phyloP scores from a whole-genome alignment of 2,888 invertebrate species.

The Meghimatium bilineatum region DNA sequence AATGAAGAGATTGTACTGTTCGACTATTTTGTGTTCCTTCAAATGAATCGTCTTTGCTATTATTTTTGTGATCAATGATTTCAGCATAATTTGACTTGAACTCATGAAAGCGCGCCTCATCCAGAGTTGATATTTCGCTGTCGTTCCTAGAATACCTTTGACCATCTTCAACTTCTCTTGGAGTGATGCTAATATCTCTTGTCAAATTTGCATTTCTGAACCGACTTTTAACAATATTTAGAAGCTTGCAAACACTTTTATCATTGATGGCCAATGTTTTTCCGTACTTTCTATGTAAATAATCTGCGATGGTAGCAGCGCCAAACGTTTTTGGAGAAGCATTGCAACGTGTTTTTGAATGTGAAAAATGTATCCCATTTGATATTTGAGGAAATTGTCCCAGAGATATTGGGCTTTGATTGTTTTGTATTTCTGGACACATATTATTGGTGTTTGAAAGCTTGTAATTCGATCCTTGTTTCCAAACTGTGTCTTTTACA shows the following conservation, averaged over 20 bases:
- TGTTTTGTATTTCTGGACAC: neutral
- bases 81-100: neutral
- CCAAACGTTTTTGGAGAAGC: neutral
- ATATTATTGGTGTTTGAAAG: neutral
- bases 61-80: neutral
- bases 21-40: neutral
- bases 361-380: neutral
- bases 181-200: neutral
- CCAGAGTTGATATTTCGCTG: neutral
- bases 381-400: neutral
- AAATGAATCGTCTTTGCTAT: neutral
- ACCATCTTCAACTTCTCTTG: neutral
- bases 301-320: neutral
- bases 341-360: neutral
- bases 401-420: neutral
- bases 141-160: neutral
- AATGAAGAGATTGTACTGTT: neutral
- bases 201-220: neutral
- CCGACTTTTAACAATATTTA: neutral
- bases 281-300: neutral
- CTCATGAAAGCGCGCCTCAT: neutral
- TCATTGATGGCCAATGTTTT: neutral
- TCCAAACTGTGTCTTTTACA: neutral
- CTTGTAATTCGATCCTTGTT: neutral
- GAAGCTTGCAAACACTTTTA: neutral